Evolutionary conservation across 2,113 vertebrate genomes (phyloP), one percentile per base, ranked within the genome.

Genomic region (Bubalus kerabau): DNA sequence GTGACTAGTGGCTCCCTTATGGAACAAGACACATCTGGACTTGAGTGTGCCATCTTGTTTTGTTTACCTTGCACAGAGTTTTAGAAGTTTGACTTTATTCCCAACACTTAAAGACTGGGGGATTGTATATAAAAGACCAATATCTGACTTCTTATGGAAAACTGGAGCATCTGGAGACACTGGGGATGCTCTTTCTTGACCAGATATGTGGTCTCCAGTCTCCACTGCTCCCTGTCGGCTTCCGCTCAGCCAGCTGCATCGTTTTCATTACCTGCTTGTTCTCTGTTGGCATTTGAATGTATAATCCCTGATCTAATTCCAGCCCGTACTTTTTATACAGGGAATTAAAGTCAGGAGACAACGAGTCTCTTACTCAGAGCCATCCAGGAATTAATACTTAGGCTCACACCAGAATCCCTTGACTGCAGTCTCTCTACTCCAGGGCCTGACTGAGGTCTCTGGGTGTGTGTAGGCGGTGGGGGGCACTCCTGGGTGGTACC

Each of bases 361-460:
- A 12, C 12, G 80, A 83, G 56, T 59, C n/a, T 43, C 9, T 57
- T 94, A 52, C 21, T 4, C 81, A 62, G 17, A 90, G 40, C 11
- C 7, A 15, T 43, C 30, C 19, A 15, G 10, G 17, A 67, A 57
- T 40, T 88, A 93, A 21, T 24, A 54, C 43, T n/a, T 97, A 87
- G 84, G 14, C 40, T 91, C 59, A 32, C 93, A 87, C 43, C 64
- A 98, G 91, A 93, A 95, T 91, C 84, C 28, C 50, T n/a, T 96
- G 83, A 13, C 48, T 78, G 2, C 0, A 0, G 3, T 60, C 40
- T 90, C 90, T 98, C 87, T 90, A 78, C 82, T 93, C 30, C 26
- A 71, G 93, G 43, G 23, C 26, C 78, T 80, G 64, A 19, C 2
- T 24, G 43, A 57, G 83, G n/a, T 83, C 40, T 76, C 80, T 26